phyloP scores from a whole-genome alignment of 1,140 invertebrate genomes.

The Temnothorax longispinosus region DNA sequence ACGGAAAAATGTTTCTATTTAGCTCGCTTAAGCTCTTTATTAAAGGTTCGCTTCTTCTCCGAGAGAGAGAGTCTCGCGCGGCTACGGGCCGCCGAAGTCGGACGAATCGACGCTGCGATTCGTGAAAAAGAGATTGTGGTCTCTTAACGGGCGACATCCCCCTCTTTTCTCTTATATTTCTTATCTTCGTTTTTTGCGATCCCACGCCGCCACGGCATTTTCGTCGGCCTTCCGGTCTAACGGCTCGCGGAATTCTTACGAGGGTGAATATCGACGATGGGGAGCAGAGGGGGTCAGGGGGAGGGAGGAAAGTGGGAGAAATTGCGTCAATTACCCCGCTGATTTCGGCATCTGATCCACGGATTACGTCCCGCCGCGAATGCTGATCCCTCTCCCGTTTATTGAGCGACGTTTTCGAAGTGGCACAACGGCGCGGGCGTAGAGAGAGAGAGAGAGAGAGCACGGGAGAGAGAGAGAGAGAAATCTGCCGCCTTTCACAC shows the following conservation, averaged over 20 bases:
- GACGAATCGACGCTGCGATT: constrained; percentile 42
- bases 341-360: constrained; percentile 82
- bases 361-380: constrained; percentile 82
- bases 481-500: constrained; percentile 20
- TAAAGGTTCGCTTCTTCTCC: constrained; percentile 78
- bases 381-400: constrained; percentile 80
- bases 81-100: constrained; percentile 9
- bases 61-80: constrained; percentile 19
- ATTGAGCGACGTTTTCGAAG: constrained; percentile 77
- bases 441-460: background rate
- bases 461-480: constrained; percentile 31
- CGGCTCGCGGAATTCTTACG: constrained; percentile 48
- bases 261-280: background rate
- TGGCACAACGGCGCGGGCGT: constrained; percentile 37
- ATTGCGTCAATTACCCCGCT: constrained; percentile 85
- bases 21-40: constrained; percentile 83
- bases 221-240: constrained; percentile 37
- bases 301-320: constrained; percentile 72
- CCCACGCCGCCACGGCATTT: constrained; percentile 4
- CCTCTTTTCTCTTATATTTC: constrained; percentile 41
- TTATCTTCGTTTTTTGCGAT: constrained; percentile 49
- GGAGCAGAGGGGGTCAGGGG: background rate
- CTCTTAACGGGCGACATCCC: constrained; percentile 59
- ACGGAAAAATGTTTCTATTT: constrained; percentile 85
- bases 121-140: constrained; percentile 73